Evolutionary conservation across 2,113 vertebrate species (phyloP), one percentile per base, ranked within the genome.

Genomic region (Atrichornis clamosus): DNA sequence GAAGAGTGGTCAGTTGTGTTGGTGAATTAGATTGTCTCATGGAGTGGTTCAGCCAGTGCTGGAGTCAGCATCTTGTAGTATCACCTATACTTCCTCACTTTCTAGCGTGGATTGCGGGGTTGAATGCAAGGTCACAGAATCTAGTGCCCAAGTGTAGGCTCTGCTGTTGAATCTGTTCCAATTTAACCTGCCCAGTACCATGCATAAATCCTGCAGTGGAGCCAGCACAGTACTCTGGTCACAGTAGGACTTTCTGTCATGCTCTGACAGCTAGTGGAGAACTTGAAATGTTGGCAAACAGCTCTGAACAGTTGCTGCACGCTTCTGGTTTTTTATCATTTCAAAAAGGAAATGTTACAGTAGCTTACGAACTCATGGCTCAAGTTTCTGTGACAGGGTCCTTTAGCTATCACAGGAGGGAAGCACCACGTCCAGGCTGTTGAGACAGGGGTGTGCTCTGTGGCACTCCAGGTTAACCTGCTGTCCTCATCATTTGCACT

Each of bases 381-480:
- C 3, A 2, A 16, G 46, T 93, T 85, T 87, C 32, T 20, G n/a
- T 87, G 52, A 7, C 30, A 28, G 35, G 24, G 11, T 46, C 22
- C 23, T 75, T 74, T 13, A 64, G 44, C 52, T 55, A 3, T 56
- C 27, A 24, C 23, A 39, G 50, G 46, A 87, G 42, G 23, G 33
- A 90, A 81, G 46, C 46, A 41, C 42, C 3, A 1, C 1, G 0
- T 33, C 32, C 33, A 15, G 44, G 60, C 64, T 93, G 52, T 22
- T 59, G 42, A 63, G 35, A 33, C 2, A 23, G 44, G 33, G 13
- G 0, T 50, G 19, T 50, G 24, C 11, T 69, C 75, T 1, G 0
- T 47, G 42, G 60, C 42, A 60, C 9, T 3, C 23, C n/a, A 70
- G 2, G 1, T 74, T 89, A 74, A 44, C 33, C 23, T 64, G 44